Evolutionary conservation across 2,797 vertebrate genomes (phyloP).

Genomic region (Hirundo rustica): DNA sequence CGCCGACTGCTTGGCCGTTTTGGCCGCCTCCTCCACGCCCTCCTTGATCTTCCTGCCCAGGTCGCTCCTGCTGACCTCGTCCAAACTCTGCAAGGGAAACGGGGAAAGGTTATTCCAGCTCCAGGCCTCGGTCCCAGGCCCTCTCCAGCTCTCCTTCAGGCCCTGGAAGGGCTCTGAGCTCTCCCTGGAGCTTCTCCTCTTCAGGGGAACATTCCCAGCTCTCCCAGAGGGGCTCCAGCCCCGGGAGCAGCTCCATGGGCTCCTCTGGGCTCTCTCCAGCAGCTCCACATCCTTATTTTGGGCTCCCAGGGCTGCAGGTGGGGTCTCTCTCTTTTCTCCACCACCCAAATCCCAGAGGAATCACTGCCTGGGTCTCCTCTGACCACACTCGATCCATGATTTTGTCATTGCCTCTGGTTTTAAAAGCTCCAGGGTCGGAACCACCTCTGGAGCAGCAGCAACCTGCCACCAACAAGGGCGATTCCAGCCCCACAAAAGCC

Average conservation of each 20-base stretch:
- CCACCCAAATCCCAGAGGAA: not conserved
- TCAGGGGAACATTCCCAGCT: not conserved
- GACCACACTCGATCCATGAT: not conserved
- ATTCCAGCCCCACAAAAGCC: not conserved
- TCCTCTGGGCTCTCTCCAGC: not conserved
- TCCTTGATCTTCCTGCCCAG: conserved; percentile 94
- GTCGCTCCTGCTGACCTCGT: conserved; percentile 89
- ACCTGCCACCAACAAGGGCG: fast-evolving
- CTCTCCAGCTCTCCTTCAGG: not conserved
- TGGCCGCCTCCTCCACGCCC: conserved; percentile 92
- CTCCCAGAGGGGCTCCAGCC: not conserved
- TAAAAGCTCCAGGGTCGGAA: not conserved
- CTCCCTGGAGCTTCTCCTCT: not conserved
- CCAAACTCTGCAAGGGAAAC: conserved; percentile 82
- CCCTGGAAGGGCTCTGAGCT: not conserved
- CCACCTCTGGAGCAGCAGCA: not conserved
- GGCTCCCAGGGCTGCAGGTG: not conserved
- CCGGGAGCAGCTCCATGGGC: not conserved
- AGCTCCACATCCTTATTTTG: not conserved
- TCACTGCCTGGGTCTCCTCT: not conserved
- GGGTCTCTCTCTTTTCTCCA: not conserved
- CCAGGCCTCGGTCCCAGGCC: fast-evolving
- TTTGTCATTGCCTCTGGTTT: not conserved
- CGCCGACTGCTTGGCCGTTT: conserved; percentile 91
- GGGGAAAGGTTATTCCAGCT: not conserved